These are phyloP conservation scores for Tribolium freemani DNA, from an alignment of 2,888 invertebrate genomes.

Conservation along the genomic window DNA sequence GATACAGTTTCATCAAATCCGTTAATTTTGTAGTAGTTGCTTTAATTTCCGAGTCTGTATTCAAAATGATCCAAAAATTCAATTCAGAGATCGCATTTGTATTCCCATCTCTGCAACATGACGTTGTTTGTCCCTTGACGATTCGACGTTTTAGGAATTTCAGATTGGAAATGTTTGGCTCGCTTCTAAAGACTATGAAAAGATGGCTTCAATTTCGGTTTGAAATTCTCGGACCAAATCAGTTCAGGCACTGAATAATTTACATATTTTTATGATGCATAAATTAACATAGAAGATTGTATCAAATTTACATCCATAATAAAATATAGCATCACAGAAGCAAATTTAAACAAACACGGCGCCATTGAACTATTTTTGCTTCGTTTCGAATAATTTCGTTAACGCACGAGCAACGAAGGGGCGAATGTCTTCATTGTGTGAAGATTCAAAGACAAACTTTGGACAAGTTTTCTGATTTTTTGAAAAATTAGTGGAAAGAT, in stretches of 20 bases:
- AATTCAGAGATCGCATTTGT: not conserved
- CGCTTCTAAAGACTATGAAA: not conserved
- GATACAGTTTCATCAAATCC: no score
- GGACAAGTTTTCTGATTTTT: no score
- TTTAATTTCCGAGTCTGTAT: not conserved
- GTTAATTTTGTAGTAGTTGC: no score
- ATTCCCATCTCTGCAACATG: not conserved
- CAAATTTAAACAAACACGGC: not conserved
- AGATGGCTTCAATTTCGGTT: not conserved
- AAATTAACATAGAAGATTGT: not conserved
- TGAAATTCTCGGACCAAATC: not conserved
- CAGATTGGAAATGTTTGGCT: not conserved
- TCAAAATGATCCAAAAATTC: not conserved
- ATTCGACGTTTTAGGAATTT: not conserved
- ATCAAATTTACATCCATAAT: not conserved
- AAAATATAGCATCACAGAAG: not conserved
- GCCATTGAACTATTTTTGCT: not conserved
- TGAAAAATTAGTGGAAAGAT: no score
- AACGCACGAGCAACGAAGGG: no score
- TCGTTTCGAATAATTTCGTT: no score
- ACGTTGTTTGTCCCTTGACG: not conserved
- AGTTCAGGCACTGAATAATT: not conserved
- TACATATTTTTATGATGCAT: not conserved
- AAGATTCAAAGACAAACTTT: no score
- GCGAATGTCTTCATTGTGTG: no score